Percentiles rank a stretch among this genome's conserved stretches.
These are phyloP conservation scores for Strigops habroptila DNA, from an alignment of 2,113 vertebrate species.

Conservation along the genomic window DNA sequence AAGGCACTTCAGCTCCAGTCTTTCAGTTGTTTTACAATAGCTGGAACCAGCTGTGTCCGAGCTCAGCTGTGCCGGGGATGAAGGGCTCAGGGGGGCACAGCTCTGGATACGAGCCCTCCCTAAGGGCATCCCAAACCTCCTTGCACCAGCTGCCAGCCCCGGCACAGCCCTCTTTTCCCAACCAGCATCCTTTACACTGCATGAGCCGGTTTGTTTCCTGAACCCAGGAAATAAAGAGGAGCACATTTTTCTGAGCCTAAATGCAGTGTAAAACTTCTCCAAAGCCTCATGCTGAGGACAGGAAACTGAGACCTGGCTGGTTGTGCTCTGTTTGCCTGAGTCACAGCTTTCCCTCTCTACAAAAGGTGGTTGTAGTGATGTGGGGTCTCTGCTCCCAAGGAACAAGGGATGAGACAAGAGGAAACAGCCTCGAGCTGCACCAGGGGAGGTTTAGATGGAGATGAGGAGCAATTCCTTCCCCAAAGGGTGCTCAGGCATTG, in stretches of 20 bases:
- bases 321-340: neutral
- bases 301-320: neutral
- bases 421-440: neutral
- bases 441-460: neutral
- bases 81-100: neutral
- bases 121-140: neutral
- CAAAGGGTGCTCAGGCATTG: neutral
- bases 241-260: neutral
- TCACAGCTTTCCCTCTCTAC: neutral
- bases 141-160: neutral
- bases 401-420: neutral
- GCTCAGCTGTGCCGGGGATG: neutral
- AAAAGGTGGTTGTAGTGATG: neutral
- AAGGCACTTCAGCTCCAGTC: neutral
- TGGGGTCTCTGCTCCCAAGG: neutral
- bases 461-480: neutral
- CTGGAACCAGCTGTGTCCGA: neutral
- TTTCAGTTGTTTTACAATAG: neutral
- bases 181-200: neutral
- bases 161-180: neutral
- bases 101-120: neutral
- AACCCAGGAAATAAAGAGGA: neutral
- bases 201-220: neutral
- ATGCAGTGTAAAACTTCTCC: rapidly evolving
- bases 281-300: neutral